Base-by-base conservation (phyloP, 2,797 vertebrate genomes). In the Anniella stebbinsi region DNA sequence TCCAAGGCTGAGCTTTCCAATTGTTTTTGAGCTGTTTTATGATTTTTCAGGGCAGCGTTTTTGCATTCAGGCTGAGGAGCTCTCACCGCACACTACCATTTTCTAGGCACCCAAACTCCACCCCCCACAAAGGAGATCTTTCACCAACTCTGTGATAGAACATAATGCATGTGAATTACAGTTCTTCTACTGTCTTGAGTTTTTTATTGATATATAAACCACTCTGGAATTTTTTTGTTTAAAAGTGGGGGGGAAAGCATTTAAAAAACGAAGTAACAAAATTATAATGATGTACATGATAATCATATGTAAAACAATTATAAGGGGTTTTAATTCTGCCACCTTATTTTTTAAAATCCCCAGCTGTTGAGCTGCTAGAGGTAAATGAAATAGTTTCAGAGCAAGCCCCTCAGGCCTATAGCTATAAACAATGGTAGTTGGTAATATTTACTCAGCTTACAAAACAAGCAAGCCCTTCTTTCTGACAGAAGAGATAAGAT, bases 301-400 rank as follows among this genome's bases (percentile, higher is more conserved):
- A 51, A 51, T 48, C 45, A 25, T 48, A 51, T 87, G 90, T 88
- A 45, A 80, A 0, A 0, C 13, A 85, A 21, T 69, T 67, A 63
- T 94, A 87, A 94, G 60, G 87, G 93, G 54, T 0, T 91, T 94
- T 95, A 94, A 94, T 93, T 94, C 86, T 80, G 76, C 93, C 87
- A 91, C 12, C 76, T 69, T 63, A 10, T 81, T 33, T 41, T n/a
- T 45, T 86, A 86, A 76, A 70, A 38, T 88, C 90, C 33, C 54
- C 88, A 87, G 51, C 30, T 45, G 13, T 4, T 84, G 72, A 94
- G 69, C 23, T 88, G 28, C 54, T 90, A 81, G 89, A 90, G 45
- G 78, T 86, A n/a, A 88, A 57, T 87, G 90, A 38, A 88, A 87
- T 90, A 54, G 25, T 93, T 87, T 75, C 36, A 83, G 86, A 54